These are phyloP conservation scores for Noctua janthe DNA, from an alignment of 2,888 invertebrate genomes.

Conservation along the genomic window DNA sequence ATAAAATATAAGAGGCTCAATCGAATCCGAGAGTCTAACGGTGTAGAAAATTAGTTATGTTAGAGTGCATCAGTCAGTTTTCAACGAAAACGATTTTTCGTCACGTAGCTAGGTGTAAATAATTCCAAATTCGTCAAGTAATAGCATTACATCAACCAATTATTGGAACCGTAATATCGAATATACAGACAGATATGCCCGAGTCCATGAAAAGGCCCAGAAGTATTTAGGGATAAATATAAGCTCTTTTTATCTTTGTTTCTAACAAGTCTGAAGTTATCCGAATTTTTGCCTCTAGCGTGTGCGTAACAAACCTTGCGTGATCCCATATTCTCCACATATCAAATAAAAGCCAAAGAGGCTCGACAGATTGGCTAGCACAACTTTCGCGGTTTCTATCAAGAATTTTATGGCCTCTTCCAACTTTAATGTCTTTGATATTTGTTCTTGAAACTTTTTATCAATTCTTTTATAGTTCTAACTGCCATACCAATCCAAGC, in stretches of 20 bases:
- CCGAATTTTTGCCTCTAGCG: conserved; percentile 27
- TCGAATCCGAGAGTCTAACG: not conserved
- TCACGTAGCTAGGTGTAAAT: not conserved
- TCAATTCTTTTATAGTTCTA: conserved; percentile 39
- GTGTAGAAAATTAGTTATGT: not conserved
- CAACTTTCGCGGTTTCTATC: conserved; percentile 47
- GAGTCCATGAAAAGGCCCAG: conserved; percentile 6
- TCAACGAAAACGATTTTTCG: not conserved
- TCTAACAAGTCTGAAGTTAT: conserved; percentile 37
- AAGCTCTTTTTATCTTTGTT: conserved; percentile 38
- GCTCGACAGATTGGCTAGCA: conserved; percentile 44
- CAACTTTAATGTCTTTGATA: conserved; percentile 40
- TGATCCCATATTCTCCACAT: conserved; percentile 39
- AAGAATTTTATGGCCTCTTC: conserved; percentile 45
- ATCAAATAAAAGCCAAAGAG: conserved; percentile 29
- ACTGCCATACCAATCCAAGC: conserved; percentile 10
- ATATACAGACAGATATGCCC: not conserved
- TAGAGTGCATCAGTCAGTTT: conserved; percentile 5
- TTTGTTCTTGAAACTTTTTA: conserved; percentile 56
- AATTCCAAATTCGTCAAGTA: not conserved
- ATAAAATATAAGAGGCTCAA: not conserved
- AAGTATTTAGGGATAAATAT: not conserved
- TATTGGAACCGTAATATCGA: not conserved
- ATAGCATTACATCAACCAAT: not conserved
- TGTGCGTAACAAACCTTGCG: conserved; percentile 36